Evolutionary conservation across 2,113 vertebrate genomes (phyloP), one percentile per base, ranked within the genome.

Genomic region (Boulengeromyrus knoepffleri): DNA sequence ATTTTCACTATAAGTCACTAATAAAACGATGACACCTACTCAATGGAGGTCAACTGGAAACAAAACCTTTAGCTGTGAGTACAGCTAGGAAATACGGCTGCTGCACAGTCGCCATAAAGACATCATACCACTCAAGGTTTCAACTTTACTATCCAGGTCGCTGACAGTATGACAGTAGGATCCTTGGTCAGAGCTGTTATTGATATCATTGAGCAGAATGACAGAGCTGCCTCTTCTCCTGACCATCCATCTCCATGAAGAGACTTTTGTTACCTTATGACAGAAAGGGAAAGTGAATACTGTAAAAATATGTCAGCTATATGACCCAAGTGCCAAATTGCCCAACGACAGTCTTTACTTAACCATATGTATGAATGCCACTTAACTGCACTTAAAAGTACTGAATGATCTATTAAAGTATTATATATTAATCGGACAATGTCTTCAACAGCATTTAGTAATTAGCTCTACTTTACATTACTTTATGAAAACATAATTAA

Each of bases 121-220:
- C 13, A 74, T n/a, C 66, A 74, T 5, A 36, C 12, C n/a, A 31
- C 66, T 36, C 66, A 74, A 15, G 66, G 66, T 15, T 74, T 36
- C 27, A 74, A 2, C 12, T 52, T 52, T 50, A 50, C 49, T 50
- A 50, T 50, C 49, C 49, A 50, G 49, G 49, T 13, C 3, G 12
- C 49, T 90, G 52, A 77, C 89, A 88, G 88, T 53, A 45, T 70
- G 56, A 91, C 46, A n/a, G 58, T 10, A 62, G 58, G 21, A 10
- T 5, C 58, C 62, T 31, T 66, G 62, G 3, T 53, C 42, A 90
- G 87, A 80, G 86, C 53, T 21, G 0, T 88, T 90, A 91, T 91
- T 90, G 91, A 90, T 91, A 87, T 91, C 87, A 86, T 24, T 62
- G 66, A 88, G 56, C 88, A 52, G 53, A 89, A 74, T 89, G 39